Conservation (phyloP, 2,113 vertebrate species). For the Chauna torquata region DNA sequence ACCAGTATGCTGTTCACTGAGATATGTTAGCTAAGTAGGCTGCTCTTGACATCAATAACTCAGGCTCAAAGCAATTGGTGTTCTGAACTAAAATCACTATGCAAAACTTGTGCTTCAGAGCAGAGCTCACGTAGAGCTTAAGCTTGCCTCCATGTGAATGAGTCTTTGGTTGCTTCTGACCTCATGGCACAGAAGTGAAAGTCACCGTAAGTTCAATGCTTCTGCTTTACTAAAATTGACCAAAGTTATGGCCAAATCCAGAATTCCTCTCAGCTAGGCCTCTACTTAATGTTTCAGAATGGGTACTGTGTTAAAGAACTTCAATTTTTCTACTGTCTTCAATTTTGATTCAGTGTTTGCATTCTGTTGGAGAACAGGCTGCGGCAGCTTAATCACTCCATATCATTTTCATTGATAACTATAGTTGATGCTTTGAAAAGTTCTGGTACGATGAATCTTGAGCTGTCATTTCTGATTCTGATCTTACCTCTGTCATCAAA, state of each 20-base stretch:
- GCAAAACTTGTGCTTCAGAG: neutral
- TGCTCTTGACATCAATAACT: neutral
- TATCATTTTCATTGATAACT: neutral
- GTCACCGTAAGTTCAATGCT: neutral
- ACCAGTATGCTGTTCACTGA: neutral
- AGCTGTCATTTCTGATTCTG: neutral
- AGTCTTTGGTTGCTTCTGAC: neutral
- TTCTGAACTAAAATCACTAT: neutral
- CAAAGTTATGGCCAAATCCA: neutral
- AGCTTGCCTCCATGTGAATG: rapidly evolving
- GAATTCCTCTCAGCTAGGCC: neutral
- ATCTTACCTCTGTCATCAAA: neutral
- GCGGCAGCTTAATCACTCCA: neutral
- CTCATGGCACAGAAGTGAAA: neutral
- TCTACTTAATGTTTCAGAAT: neutral
- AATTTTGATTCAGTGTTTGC: neutral
- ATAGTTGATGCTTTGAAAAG: neutral
- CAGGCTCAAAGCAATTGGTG: neutral
- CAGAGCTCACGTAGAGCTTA: neutral
- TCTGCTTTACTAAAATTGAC: neutral
- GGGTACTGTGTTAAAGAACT: neutral
- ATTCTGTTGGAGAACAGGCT: neutral
- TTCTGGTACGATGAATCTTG: neutral
- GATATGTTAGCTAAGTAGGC: neutral
- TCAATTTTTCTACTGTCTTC: neutral